Evolutionary conservation across 2,888 invertebrate genomes (phyloP), one percentile per base, ranked within the genome.

Genomic region (Eilema caniola): DNA sequence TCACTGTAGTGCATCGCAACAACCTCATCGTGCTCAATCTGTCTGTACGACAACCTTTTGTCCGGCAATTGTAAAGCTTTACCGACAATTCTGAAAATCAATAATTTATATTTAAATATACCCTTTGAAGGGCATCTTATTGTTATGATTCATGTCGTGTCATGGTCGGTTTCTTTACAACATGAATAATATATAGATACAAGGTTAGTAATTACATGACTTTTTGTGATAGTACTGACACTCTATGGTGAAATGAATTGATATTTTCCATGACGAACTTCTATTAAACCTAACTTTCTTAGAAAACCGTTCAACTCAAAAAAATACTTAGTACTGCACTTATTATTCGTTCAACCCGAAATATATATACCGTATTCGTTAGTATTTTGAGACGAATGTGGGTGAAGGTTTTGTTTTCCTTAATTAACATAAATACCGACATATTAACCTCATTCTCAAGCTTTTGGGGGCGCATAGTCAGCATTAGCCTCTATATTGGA

Each of bases 1-100:
- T 95, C 92, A 74, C 90, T 95, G 81, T 95, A 95, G 73, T 95
- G 94, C 85, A 93, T 89, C 0, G 93, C 93, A 64, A 95, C 91
- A 57, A 95, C 86, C 77, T 95, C 95, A 60, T 95, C 95, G 70
- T 93, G 92, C 33, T 95, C 95, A 47, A 90, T 89, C 75, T 93
- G 91, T 75, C 89, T 88, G 75, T 85, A 91, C 65, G 83, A 85
- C 63, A 86, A 73, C 65, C 86, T 90, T 74, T 88, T 92, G 66
- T 94, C 93, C 25, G 93, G 93, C 67, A 93, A 69, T 47, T 82
- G 82, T 74, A 94, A 86, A 20, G 90, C 91, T 85, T 90, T 94
- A 12, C 95, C 95, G 71, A 93, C 80, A 63, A 95, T 85, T 84
- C 95, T 95, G 89, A 67, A 89, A 86, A 86, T 84, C 80, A 81